Evolutionary conservation across 2,888 invertebrate genomes (phyloP).

Genomic region (Polyploca ridens): DNA sequence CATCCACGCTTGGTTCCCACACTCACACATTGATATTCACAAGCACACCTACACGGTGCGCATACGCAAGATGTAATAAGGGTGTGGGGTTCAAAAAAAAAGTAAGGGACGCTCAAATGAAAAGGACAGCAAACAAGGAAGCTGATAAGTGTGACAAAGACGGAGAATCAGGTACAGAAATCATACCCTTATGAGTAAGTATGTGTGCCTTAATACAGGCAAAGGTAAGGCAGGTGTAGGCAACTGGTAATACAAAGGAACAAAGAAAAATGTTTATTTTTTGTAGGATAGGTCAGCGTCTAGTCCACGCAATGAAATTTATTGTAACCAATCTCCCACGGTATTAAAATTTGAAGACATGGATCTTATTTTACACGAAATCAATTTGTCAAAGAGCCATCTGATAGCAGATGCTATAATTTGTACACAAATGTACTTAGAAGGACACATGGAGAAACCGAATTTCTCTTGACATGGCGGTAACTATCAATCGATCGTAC

Average conservation of each 20-base stretch:
- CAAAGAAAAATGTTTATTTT: slow-evolving; percentile 65
- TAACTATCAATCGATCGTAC: neutral
- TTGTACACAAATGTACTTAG: neutral
- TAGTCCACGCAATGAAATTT: slow-evolving; percentile 35
- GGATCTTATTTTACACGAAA: neutral
- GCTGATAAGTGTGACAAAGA: slow-evolving; percentile 55
- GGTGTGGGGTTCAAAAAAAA: slow-evolving; percentile 74
- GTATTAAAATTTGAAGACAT: slow-evolving; percentile 7
- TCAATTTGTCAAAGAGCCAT: neutral
- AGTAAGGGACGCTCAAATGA: slow-evolving; percentile 61
- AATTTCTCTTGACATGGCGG: neutral
- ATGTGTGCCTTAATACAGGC: slow-evolving; percentile 72
- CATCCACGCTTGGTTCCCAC: slow-evolving; percentile 52
- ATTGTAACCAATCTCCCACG: slow-evolving; percentile 16
- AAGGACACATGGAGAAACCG: neutral
- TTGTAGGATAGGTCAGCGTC: slow-evolving; percentile 73
- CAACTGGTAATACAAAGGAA: slow-evolving; percentile 63
- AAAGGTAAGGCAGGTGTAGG: slow-evolving; percentile 73
- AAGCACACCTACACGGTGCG: slow-evolving; percentile 63
- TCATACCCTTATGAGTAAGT: slow-evolving; percentile 65
- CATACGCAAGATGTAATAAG: slow-evolving; percentile 69
- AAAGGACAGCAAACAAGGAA: slow-evolving; percentile 51
- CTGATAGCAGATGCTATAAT: neutral
- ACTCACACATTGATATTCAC: slow-evolving; percentile 49
- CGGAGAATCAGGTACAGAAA: slow-evolving; percentile 66